Conservation (phyloP, 1,140 invertebrate genomes). For the Ostrea edulis region DNA sequence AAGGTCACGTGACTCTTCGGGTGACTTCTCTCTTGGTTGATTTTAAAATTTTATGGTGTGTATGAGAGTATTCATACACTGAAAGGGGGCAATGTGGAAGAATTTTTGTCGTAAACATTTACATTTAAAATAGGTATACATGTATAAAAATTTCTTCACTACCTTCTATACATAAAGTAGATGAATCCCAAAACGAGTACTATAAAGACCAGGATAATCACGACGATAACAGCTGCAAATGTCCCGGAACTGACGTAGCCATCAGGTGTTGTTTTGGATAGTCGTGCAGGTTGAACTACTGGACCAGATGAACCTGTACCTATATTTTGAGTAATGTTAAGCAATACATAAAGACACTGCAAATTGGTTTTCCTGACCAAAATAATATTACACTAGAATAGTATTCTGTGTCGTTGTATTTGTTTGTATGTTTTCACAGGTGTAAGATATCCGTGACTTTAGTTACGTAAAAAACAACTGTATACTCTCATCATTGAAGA, state of each 20-base stretch:
- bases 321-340: background rate
- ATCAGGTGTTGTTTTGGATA: background rate
- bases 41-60: too few species aligned
- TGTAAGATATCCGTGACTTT: background rate
- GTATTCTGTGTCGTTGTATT: background rate
- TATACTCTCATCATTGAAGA: too few species aligned
- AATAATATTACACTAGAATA: background rate
- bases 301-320: background rate
- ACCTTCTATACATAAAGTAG: slow-evolving; percentile 34
- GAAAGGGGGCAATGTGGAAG: too few species aligned
- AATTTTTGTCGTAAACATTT: too few species aligned
- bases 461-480: too few species aligned
- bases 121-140: background rate
- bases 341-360: too few species aligned
- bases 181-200: background rate
- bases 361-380: too few species aligned
- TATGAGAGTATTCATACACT: too few species aligned
- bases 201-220: background rate
- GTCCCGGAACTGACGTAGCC: background rate
- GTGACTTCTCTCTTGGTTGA: too few species aligned
- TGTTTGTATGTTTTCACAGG: background rate
- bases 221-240: background rate
- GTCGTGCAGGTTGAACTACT: background rate
- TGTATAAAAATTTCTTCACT: background rate
- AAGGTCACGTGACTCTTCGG: too few species aligned